Evolutionary conservation across 2,797 vertebrate species (phyloP).

Genomic region (Lithobates pipiens): DNA sequence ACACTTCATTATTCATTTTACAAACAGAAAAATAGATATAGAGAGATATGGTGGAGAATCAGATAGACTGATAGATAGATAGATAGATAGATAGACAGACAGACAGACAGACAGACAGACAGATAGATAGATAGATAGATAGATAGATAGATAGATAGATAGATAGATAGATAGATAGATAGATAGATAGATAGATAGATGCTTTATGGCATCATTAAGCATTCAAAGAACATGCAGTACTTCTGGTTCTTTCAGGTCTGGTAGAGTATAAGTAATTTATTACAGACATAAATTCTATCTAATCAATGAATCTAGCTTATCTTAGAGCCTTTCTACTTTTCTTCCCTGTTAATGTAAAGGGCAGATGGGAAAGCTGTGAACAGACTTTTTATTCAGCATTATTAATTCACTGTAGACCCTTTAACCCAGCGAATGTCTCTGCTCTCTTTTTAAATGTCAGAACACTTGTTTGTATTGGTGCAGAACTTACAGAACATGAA

Average conservation of each 20-base stretch:
- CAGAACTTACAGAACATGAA: conserved; percentile 18
- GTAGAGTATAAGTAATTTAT: not conserved
- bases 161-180: too few species aligned
- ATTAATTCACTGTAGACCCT: conserved; percentile 35
- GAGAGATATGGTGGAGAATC: too few species aligned
- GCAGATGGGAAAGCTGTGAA: conserved; percentile 10
- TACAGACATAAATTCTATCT: conserved; percentile 4
- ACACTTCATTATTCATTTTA: too few species aligned
- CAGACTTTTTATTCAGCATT: not conserved
- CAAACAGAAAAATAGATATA: too few species aligned
- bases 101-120: too few species aligned
- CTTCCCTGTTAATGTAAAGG: conserved; percentile 19
- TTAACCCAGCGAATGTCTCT: conserved; percentile 35
- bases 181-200: too few species aligned
- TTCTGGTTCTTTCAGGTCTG: not conserved
- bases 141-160: too few species aligned
- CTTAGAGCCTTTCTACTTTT: not conserved
- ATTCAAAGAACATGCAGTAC: too few species aligned
- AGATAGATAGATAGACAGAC: too few species aligned
- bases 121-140: too few species aligned
- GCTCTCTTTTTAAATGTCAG: conserved; percentile 43
- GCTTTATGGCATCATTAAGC: too few species aligned
- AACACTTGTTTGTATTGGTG: conserved; percentile 5
- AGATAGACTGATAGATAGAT: too few species aligned
- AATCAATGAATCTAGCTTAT: conserved; percentile 11